phyloP scores from a whole-genome alignment of 2,797 vertebrate species.

The Paramormyrops hopkinsi region DNA sequence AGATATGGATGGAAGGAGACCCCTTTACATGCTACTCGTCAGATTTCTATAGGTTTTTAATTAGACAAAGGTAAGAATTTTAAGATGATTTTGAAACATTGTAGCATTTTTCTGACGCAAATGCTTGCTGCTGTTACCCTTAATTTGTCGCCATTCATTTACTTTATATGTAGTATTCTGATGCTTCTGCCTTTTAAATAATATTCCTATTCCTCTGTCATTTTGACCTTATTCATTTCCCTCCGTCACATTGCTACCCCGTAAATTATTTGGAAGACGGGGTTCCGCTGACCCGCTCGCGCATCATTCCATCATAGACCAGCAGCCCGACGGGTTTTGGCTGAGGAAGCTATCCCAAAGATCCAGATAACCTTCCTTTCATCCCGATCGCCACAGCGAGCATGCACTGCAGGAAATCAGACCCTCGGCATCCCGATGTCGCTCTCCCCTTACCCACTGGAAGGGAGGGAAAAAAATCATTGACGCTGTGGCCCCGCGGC shows the following conservation, averaged over 20 bases:
- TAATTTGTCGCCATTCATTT: not conserved
- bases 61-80: not conserved
- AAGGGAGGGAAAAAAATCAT: not conserved
- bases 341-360: not conserved
- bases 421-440: constrained; percentile 9
- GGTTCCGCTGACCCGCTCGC: not conserved
- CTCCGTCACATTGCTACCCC: not conserved
- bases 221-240: not conserved
- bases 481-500: not conserved
- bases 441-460: not conserved
- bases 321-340: not conserved
- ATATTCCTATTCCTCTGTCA: not conserved
- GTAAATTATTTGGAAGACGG: not conserved
- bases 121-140: not conserved
- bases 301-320: not conserved
- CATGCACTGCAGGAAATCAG: constrained; percentile 13
- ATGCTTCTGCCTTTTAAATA: not conserved
- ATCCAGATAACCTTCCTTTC: not conserved
- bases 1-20: not conserved
- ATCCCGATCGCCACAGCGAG: not conserved
- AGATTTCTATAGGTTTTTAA: not conserved
- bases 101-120: not conserved
- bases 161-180: not conserved
- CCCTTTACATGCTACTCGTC: not conserved
- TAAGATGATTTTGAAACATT: not conserved